Percentiles rank a stretch among this genome's conserved stretches.
Evolutionary conservation across 2,888 invertebrate species (phyloP).

Genomic region (Drosophila hamatofila): DNA sequence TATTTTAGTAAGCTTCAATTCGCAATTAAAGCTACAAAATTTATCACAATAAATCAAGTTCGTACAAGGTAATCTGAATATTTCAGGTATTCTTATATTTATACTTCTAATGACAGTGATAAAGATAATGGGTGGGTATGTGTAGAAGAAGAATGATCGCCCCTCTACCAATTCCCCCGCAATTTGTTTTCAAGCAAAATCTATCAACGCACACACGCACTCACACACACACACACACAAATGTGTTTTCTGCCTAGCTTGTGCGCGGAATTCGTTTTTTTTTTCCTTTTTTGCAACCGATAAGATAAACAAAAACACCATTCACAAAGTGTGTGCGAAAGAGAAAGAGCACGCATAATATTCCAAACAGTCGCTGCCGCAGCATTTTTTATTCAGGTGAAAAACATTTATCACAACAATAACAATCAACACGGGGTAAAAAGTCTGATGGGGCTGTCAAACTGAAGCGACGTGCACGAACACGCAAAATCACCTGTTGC

Average conservation of each 20-base stretch:
- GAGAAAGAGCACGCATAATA: constrained; percentile 19
- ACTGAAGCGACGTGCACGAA: constrained; percentile 35
- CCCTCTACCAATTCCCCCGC: constrained; percentile 1
- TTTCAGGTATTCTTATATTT: constrained; percentile 39
- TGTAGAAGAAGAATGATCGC: constrained; percentile 9
- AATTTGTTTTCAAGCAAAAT: constrained; percentile 15
- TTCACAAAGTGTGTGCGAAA: constrained; percentile 19
- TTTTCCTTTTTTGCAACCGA: constrained; percentile 50
- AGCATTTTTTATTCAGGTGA: constrained; percentile 48
- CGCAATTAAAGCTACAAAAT: constrained; percentile 3
- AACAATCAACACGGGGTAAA: constrained; percentile 53
- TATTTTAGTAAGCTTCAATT: constrained; percentile 5
- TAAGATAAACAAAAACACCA: constrained; percentile 65
- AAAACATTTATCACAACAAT: constrained; percentile 66
- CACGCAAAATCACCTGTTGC: constrained; percentile 73
- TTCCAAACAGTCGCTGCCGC: constrained; percentile 24
- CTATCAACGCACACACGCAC: background rate
- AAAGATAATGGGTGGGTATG: background rate
- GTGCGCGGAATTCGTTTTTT: constrained; percentile 29
- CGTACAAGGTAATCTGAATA: constrained; percentile 19
- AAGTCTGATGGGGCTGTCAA: constrained; percentile 50
- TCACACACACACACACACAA: background rate
- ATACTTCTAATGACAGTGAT: constrained; percentile 21
- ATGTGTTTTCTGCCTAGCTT: constrained; percentile 32
- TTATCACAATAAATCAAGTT: constrained; percentile 42